phyloP scores from a whole-genome alignment of 2,113 vertebrate species.

The Addax nasomaculatus region DNA sequence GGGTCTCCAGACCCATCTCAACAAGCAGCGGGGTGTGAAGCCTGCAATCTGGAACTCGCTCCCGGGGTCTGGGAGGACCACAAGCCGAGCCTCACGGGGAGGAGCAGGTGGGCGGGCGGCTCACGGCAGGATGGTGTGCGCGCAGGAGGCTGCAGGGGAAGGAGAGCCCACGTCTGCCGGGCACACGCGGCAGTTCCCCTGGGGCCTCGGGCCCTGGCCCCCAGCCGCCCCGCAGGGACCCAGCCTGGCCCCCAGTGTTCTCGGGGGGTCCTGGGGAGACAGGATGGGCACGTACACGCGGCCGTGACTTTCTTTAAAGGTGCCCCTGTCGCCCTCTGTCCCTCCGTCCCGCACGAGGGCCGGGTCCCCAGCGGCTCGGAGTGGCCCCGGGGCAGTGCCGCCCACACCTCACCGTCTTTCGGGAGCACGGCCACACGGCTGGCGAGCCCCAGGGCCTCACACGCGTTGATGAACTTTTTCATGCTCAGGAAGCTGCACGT shows the following conservation, averaged over 20 bases:
- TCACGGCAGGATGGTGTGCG: slow-evolving; percentile 9
- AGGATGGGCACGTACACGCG: rapidly evolving
- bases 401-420: neutral
- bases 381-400: rapidly evolving
- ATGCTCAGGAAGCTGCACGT: neutral
- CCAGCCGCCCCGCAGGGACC: neutral
- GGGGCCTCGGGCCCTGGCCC: neutral
- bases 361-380: rapidly evolving
- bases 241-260: rapidly evolving
- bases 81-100: rapidly evolving
- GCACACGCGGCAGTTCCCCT: rapidly evolving
- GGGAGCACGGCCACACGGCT: rapidly evolving
- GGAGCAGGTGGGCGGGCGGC: rapidly evolving
- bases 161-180: rapidly evolving
- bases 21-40: neutral
- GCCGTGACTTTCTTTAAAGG: neutral
- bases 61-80: neutral
- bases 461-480: neutral
- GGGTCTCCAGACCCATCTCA: neutral
- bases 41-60: rapidly evolving
- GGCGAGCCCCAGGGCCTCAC: neutral
- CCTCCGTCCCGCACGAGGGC: rapidly evolving
- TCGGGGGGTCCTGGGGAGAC: rapidly evolving
- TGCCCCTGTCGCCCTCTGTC: rapidly evolving
- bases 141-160: slow-evolving; percentile 35